Percentiles rank a stretch among this genome's conserved stretches.
phyloP scores from a whole-genome alignment of 2,113 vertebrate genomes.

The Rhagologus leucostigma region DNA sequence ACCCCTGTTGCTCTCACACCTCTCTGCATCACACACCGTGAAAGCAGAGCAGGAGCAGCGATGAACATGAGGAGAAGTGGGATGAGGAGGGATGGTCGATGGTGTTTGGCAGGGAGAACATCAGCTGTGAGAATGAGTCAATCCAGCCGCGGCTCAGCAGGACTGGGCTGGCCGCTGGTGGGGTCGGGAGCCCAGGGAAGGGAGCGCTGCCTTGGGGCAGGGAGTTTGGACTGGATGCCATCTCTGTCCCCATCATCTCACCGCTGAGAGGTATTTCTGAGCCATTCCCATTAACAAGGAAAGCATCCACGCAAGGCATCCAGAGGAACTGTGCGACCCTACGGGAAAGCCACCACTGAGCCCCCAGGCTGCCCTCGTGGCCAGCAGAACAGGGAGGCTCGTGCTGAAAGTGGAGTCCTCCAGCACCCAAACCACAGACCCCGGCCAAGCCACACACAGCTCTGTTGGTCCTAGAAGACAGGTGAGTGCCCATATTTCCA shows the following conservation, averaged over 20 bases:
- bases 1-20: neutral
- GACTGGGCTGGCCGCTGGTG: neutral
- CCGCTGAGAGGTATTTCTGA: neutral
- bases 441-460: neutral
- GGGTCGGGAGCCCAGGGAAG: accelerated
- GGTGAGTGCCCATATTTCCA: accelerated
- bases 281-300: accelerated
- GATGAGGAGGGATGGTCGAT: accelerated
- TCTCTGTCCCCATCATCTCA: neutral
- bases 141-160: neutral
- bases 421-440: neutral
- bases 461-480: neutral
- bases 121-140: neutral
- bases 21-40: accelerated
- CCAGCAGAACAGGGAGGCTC: neutral
- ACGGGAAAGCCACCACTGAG: accelerated
- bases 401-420: neutral
- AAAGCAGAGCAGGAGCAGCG: neutral
- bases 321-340: neutral
- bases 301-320: neutral
- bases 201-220: neutral
- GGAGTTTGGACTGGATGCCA: neutral
- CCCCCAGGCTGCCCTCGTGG: accelerated
- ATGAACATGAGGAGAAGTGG: accelerated
- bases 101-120: neutral